Base-by-base conservation (phyloP, 2,888 invertebrate genomes). In the Ophion ventricosus region DNA sequence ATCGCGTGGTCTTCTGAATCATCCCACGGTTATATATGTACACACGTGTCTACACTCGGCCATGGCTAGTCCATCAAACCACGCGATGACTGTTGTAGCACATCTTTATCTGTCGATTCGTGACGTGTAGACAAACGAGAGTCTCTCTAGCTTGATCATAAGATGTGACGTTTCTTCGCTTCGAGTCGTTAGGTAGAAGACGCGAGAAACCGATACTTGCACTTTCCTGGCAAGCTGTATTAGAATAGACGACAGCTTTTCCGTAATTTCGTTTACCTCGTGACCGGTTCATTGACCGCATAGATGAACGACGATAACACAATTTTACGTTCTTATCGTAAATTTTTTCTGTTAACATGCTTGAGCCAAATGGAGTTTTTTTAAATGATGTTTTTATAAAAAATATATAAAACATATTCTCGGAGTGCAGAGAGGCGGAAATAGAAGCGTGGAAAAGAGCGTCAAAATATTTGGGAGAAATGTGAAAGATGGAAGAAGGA, bases 181-280 rank as follows among this genome's bases (percentile, higher is more conserved):
- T 72, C 72, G 56, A 43, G 20, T 2, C 26, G n/a, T 49, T 17
- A 20, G 57, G 11, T 8, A n/a, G 54, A 29, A 64, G 54, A 23
- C 10, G 61, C 63, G n/a, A n/a, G 63, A 63, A 49, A 54, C 66
- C 66, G 66, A 40, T n/a, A 40, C 1, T n/a, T 61, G 26, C n/a
- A 25, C 35, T 80, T 59, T 64, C 67, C 57, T 74, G 80, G 74
- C 80, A 80, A 76, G 66, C 61, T 54, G 64, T 49, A 17, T 54
- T 40, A 57, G 40, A 63, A 84, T 80, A 63, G 67, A 75, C 73
- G 73, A n/a, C n/a, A 63, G 77, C 77, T 61, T 80, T 73, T 64
- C 54, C 56, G 43, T n/a, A 17, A 35, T 66, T 69, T 59, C 11
- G 5, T 57, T 67, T 43, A 40, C 5, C 35, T 61, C 56, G 20